Evolutionary conservation across 1,140 invertebrate genomes (phyloP), one percentile per base, ranked within the genome.

Genomic region (Matsumurasca onukii): DNA sequence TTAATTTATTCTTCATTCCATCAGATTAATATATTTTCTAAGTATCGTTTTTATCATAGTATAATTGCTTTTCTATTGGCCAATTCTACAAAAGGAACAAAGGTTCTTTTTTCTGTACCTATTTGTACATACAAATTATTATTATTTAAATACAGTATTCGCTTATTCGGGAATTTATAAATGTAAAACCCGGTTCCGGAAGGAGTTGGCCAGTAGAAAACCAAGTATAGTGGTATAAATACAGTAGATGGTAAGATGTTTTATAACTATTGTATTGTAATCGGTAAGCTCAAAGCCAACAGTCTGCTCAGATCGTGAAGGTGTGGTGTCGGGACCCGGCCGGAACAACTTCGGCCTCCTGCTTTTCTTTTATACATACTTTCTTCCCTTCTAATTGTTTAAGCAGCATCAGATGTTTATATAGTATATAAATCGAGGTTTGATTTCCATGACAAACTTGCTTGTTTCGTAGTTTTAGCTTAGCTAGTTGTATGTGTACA

Each of bases 1-100:
- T 61, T 70, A 57, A 67, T 70, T 70, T 70, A 70, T 67, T 70
- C 68, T 70, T 70, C 66, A 70, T 70, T 70, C 69, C 69, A 70
- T 67, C 24, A 49, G 52, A 66, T 70, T 39, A 57, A 55, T 67
- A 31, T 62, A 64, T 62, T 69, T 64, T 69, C 59, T 63, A 65
- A 34, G 61, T 64, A 49, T 64, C 22, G 45, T 69, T 69, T 69
- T 70, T 25, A 66, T 27, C 59, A 57, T 48, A 66, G 48, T 70
- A 69, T 30, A 55, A 64, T 31, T 70, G 69, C 51, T 66, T 70
- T 70, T 70, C 48, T 52, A 70, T 70, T 63, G 64, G 64, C 31
- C 64, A 66, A 66, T 64, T 70, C 55, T 22, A 1, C 20, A 63
- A 49, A 66, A 66, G 29, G 48, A 22, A 61, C 2, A 62, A 61